phyloP scores from a whole-genome alignment of 2,888 invertebrate genomes.

The Cephus rjabovi region DNA sequence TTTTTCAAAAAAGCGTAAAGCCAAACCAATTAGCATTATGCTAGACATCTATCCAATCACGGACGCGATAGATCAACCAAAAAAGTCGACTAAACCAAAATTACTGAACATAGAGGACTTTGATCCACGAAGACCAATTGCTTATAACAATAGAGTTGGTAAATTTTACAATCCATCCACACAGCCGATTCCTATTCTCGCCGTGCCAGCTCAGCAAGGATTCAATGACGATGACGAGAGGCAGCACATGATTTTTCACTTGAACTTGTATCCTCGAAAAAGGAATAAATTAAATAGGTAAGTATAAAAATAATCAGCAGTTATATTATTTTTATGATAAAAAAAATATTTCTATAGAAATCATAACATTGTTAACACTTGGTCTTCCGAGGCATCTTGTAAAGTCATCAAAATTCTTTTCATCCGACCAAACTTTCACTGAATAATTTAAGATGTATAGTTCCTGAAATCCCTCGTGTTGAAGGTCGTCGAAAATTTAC shows the following conservation, averaged over 20 bases:
- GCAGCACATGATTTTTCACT: conserved; percentile 75
- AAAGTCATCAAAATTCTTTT: no score
- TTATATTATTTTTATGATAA: no score
- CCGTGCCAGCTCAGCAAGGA: conserved; percentile 37
- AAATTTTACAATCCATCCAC: conserved; percentile 35
- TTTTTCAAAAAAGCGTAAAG: conserved; percentile 47
- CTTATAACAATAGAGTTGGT: conserved; percentile 38
- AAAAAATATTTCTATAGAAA: no score
- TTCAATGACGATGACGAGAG: conserved; percentile 56
- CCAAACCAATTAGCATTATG: conserved; percentile 74
- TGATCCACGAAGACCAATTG: conserved; percentile 45
- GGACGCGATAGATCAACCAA: conserved; percentile 49
- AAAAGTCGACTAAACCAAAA: conserved; percentile 6
- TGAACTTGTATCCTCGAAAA: conserved; percentile 74
- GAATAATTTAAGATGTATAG: no score
- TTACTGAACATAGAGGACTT: conserved; percentile 39
- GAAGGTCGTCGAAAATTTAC: no score
- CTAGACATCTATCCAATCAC: conserved; percentile 74
- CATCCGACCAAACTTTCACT: no score
- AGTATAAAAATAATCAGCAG: neutral
- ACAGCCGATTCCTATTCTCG: conserved; percentile 41
- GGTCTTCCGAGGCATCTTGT: no score
- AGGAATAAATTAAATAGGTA: conserved; percentile 60
- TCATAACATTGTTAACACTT: no score
- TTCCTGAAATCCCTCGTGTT: no score